These are phyloP conservation scores for Ypsolopha scabrella DNA, from an alignment of 2,888 invertebrate genomes.

Conservation along the genomic window DNA sequence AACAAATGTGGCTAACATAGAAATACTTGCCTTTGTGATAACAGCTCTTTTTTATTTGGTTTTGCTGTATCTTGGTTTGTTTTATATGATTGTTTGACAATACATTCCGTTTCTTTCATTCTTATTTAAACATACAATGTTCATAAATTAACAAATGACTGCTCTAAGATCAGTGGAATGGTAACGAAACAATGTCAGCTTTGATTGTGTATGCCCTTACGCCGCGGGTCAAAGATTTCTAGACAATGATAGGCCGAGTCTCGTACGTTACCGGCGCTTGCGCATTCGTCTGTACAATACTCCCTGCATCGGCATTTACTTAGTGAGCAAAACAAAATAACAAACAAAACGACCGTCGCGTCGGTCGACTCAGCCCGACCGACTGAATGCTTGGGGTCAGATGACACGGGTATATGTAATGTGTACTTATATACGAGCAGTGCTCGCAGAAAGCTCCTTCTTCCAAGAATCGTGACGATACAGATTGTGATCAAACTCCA, in stretches of 20 bases:
- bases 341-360: slow-evolving; percentile 27
- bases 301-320: background rate
- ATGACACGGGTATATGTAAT: slow-evolving; percentile 22
- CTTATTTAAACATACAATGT: too few species aligned
- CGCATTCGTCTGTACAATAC: background rate
- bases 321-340: slow-evolving; percentile 19
- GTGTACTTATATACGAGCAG: background rate
- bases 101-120: too few species aligned
- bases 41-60: too few species aligned
- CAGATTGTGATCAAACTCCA: background rate
- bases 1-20: too few species aligned
- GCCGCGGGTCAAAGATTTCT: slow-evolving; percentile 24
- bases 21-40: too few species aligned
- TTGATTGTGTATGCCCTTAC: slow-evolving; percentile 16
- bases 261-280: slow-evolving; percentile 5
- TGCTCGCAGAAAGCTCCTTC: background rate
- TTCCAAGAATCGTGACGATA: slow-evolving; percentile 1
- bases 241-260: slow-evolving; percentile 14
- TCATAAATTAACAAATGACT: too few species aligned
- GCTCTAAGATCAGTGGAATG: background rate
- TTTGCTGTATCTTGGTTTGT: too few species aligned
- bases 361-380: slow-evolving; percentile 19
- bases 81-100: too few species aligned
- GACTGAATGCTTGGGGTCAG: slow-evolving; percentile 32
- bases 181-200: slow-evolving; percentile 11